Evolutionary conservation across 2,888 invertebrate genomes (phyloP), one percentile per base, ranked within the genome.

Genomic region (Acholoe squamosa): DNA sequence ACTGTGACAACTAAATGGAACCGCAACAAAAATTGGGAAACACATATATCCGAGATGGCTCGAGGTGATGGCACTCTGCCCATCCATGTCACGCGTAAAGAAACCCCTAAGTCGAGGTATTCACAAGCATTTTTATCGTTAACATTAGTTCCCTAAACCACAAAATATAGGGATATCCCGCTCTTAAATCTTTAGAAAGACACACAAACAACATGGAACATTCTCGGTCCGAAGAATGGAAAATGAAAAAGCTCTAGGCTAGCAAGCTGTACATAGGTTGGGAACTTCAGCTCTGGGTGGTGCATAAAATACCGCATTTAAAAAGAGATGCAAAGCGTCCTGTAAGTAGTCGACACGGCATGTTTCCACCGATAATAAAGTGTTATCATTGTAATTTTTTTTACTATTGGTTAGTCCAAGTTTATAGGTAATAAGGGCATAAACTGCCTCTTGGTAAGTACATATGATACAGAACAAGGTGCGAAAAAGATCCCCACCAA

Each of bases 301-400:
- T 80, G 80, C 80, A 19, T 80, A 80, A 80, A 80, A 80, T 80
- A 80, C 80, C 34, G 80, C 80, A 33, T 80, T 80, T 80, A 80
- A 80, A 80, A 80, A 80, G 80, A 80, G 80, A 80, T 80, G 80
- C 80, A 43, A 80, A 80, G 80, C 80, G 31, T 80, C 34, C 80
- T 33, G 80, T 80, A 80, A 80, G 80, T 80, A 34, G 25, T 80
- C 80, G 43, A 80, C 80, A 25, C 22, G 5, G 76, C 76, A 76
- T 80, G 80, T 34, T 80, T 34, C 14, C 43, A 80, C 34, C 5
- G 34, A 80, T 80, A 80, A 80, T 34, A 43, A 12, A 19, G 33
- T 80, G 34, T 80, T 80, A 31, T 25, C 31, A 43, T 43, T 10
- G 43, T 43, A 43, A 43, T 43, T 43, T 43, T n/a, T n/a, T 28